Evolutionary conservation across 2,797 vertebrate genomes (phyloP).

Genomic region (Denticeps clupeoides): DNA sequence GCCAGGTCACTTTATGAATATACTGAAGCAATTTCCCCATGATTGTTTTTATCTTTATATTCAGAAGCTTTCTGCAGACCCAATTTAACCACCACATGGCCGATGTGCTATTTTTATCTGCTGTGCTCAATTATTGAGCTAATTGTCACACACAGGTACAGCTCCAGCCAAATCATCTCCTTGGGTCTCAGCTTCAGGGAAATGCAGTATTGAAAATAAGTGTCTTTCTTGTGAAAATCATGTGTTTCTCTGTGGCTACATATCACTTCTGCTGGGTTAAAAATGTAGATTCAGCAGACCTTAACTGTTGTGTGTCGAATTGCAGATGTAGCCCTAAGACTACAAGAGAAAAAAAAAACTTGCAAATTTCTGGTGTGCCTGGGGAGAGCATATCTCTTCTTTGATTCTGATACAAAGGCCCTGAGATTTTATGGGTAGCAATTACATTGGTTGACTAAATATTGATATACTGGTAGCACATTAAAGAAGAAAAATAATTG

Average conservation of each 20-base stretch:
- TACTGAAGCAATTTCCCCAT: slow-evolving; percentile 21
- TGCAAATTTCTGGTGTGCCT: slow-evolving; percentile 49
- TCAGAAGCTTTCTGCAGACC: slow-evolving; percentile 13
- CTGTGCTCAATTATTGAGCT: slow-evolving; percentile 8
- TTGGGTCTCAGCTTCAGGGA: slow-evolving; percentile 7
- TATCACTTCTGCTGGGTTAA: slow-evolving; percentile 46
- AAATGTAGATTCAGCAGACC: slow-evolving; percentile 31
- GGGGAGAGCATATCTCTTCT: slow-evolving; percentile 53
- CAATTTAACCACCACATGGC: slow-evolving; percentile 9
- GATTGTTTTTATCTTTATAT: slow-evolving; percentile 21
- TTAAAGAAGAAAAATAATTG: slow-evolving; percentile 68
- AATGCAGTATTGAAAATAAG: slow-evolving; percentile 5
- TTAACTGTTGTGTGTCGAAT: slow-evolving; percentile 53
- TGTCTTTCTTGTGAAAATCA: neutral
- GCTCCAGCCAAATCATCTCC: neutral
- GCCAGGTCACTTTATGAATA: slow-evolving; percentile 19
- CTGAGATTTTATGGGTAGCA: slow-evolving; percentile 51
- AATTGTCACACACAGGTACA: neutral
- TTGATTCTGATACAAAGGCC: slow-evolving; percentile 57
- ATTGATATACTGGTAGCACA: slow-evolving; percentile 59
- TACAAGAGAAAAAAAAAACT: slow-evolving; percentile 49
- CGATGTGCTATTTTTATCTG: slow-evolving; percentile 20
- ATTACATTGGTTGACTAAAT: slow-evolving; percentile 67
- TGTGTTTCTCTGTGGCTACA: slow-evolving; percentile 42
- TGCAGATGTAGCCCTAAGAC: slow-evolving; percentile 58